Evolutionary conservation across 2,113 vertebrate species (phyloP).

Genomic region (Sporophila hypoxantha): DNA sequence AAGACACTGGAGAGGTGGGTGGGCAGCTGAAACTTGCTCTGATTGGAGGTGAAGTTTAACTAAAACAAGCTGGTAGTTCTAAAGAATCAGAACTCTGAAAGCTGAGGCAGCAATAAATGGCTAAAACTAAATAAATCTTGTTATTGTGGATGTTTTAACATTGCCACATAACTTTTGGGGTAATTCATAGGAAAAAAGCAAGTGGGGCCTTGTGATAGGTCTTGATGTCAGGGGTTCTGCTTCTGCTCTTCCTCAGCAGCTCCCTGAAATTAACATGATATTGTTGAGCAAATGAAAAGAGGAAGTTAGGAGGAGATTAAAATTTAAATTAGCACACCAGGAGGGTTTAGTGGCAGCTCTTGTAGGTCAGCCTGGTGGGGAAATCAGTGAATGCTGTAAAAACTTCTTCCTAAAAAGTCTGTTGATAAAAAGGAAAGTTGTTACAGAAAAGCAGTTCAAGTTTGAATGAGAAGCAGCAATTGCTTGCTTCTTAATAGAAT

Average conservation of each 20-base stretch:
- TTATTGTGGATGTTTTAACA: neutral
- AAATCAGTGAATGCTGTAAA: fast-evolving
- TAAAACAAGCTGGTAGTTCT: neutral
- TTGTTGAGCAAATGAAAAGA: neutral
- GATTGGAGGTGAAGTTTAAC: neutral
- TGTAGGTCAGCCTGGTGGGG: neutral
- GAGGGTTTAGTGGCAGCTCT: neutral
- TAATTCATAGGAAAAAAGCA: neutral
- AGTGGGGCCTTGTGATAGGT: neutral
- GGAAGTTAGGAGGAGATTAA: neutral
- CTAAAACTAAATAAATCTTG: neutral
- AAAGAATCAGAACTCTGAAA: neutral
- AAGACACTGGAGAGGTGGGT: neutral
- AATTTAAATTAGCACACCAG: neutral
- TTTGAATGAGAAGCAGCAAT: neutral
- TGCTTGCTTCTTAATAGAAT: neutral
- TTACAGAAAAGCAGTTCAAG: neutral
- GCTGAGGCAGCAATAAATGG: neutral
- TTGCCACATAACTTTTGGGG: neutral
- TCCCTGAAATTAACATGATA: neutral
- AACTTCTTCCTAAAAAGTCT: neutral
- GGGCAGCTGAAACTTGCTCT: neutral
- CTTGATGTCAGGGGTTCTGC: neutral
- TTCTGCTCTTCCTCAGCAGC: neutral
- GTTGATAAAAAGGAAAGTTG: neutral